These are phyloP conservation scores for Philopotamus ludificatus DNA, from an alignment of 1,140 invertebrate genomes.

Conservation along the genomic window DNA sequence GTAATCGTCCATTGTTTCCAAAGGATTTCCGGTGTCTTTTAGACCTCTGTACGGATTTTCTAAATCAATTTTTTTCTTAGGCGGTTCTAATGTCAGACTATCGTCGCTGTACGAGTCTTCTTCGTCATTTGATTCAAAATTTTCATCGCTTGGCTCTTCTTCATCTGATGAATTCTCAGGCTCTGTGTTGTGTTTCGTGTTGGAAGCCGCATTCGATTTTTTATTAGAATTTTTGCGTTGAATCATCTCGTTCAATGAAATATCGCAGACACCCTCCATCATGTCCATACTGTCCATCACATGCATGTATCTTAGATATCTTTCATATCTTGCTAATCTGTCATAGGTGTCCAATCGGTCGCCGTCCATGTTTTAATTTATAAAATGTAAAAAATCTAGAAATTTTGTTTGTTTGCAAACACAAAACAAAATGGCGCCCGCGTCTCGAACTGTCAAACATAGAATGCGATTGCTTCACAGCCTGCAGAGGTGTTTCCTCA, in stretches of 20 bases:
- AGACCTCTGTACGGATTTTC: slow-evolving; percentile 36
- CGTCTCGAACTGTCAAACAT: background rate
- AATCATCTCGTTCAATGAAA: slow-evolving; percentile 11
- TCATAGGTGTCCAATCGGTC: background rate
- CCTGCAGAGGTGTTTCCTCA: too few species aligned
- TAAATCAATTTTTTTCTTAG: slow-evolving; percentile 33
- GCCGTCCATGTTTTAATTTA: background rate
- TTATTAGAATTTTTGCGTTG: background rate
- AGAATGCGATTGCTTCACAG: too few species aligned
- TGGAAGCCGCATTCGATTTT: background rate
- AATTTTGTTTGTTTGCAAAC: too few species aligned
- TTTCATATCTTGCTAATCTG: slow-evolving; percentile 26
- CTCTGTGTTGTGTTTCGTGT: slow-evolving; percentile 8
- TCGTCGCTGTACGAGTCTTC: background rate
- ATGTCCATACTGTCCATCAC: slow-evolving; percentile 36
- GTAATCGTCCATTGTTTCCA: slow-evolving; percentile 33
- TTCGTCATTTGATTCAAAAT: slow-evolving; percentile 27
- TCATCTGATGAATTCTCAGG: slow-evolving; percentile 20
- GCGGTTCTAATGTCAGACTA: slow-evolving; percentile 17
- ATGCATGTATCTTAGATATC: slow-evolving; percentile 35
- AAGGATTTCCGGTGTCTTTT: slow-evolving; percentile 33
- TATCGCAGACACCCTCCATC: slow-evolving; percentile 34
- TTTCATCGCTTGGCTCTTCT: slow-evolving; percentile 28
- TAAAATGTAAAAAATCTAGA: too few species aligned
- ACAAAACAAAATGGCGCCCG: background rate